Conservation (phyloP, 2,888 invertebrate species). For the Molanna angustata region DNA sequence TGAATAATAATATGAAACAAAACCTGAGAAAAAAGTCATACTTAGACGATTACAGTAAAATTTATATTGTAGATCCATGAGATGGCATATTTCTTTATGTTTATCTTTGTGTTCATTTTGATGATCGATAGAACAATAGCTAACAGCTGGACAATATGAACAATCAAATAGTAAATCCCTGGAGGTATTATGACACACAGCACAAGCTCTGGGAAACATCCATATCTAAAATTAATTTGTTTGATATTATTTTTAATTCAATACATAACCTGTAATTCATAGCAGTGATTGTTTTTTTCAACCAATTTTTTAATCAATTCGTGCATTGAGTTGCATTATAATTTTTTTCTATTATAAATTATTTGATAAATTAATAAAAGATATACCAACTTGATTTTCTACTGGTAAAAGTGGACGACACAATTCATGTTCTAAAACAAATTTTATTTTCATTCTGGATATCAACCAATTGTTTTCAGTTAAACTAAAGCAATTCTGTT, state of each 20-base stretch:
- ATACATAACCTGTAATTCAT: too few species aligned
- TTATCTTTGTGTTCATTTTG: conserved; percentile 22
- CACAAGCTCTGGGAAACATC: conserved; percentile 38
- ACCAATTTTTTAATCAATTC: background rate
- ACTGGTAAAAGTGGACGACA: conserved; percentile 16
- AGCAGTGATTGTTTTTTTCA: too few species aligned
- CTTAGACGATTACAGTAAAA: conserved; percentile 31
- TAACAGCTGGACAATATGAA: conserved; percentile 35
- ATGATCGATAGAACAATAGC: conserved; percentile 36
- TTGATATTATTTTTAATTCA: background rate
- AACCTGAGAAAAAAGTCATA: too few species aligned
- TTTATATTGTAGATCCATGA: conserved; percentile 37
- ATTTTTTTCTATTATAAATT: background rate
- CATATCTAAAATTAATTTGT: conserved; percentile 33
- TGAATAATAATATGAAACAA: too few species aligned
- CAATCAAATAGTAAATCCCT: conserved; percentile 35
- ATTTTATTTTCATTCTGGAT: conserved; percentile 19
- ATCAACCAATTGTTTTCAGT: conserved; percentile 8
- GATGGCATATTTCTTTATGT: conserved; percentile 22
- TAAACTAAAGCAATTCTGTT: conserved; percentile 15
- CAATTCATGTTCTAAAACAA: conserved; percentile 15
- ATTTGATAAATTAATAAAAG: background rate
- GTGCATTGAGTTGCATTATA: background rate
- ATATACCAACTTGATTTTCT: conserved; percentile 26
- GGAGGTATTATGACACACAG: conserved; percentile 36